Evolutionary conservation across 1,140 invertebrate genomes (phyloP).

Genomic region (Diorhabda carinulata): DNA sequence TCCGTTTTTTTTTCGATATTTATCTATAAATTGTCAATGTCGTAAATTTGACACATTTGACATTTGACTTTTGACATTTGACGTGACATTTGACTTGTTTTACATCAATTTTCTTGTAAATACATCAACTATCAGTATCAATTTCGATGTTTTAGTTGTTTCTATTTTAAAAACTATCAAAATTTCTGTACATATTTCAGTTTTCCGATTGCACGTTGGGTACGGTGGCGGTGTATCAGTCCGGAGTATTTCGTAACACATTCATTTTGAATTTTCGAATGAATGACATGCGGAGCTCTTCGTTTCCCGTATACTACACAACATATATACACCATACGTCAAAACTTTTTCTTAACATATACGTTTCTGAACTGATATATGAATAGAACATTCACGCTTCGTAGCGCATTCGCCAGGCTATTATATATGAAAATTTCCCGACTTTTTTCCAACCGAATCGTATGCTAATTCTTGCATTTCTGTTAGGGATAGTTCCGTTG

Average conservation of each 20-base stretch:
- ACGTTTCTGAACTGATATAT: constrained; percentile 25
- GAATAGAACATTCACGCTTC: constrained; percentile 29
- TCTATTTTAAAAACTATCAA: too few relatives aligned
- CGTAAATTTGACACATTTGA: too few relatives aligned
- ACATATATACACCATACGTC: constrained; percentile 23
- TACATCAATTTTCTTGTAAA: too few relatives aligned
- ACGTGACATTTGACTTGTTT: too few relatives aligned
- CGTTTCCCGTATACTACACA: constrained; percentile 12
- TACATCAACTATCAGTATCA: too few relatives aligned
- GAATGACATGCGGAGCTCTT: constrained; percentile 29
- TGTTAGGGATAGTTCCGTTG: constrained; percentile 14
- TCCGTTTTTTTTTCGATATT: too few relatives aligned
- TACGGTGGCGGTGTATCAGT: too few relatives aligned
- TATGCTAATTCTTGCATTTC: constrained; percentile 21
- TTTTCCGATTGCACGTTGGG: too few relatives aligned
- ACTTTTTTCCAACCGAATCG: constrained; percentile 24
- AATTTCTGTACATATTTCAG: too few relatives aligned
- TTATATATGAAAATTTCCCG: constrained; percentile 26
- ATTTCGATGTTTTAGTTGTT: too few relatives aligned
- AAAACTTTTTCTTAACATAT: constrained; percentile 32
- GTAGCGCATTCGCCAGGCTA: constrained; percentile 22
- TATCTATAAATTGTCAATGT: too few relatives aligned
- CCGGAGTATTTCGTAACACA: constrained; percentile 1
- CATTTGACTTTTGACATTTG: too few relatives aligned
- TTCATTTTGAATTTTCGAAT: constrained; percentile 24